Evolutionary conservation across 1,140 invertebrate genomes (phyloP).

Genomic region (Sycophila sp.): DNA sequence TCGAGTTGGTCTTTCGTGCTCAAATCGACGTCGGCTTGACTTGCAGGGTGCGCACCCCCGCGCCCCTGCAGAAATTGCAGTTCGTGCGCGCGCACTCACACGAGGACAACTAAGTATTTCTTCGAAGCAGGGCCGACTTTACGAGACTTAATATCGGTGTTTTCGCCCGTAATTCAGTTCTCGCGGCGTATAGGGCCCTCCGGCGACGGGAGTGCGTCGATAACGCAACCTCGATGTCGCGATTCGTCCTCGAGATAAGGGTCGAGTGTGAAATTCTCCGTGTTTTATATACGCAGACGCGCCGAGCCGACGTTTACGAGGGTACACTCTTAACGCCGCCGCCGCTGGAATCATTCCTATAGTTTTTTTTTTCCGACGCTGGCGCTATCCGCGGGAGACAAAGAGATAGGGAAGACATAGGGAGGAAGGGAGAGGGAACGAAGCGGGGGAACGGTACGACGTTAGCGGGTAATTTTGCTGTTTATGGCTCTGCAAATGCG

Average conservation of each 20-base stretch:
- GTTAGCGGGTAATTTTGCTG: not conserved
- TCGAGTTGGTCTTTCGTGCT: conserved; percentile 5
- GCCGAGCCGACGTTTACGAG: too few relatives aligned
- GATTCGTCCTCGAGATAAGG: conserved; percentile 46
- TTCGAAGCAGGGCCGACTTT: conserved; percentile 55
- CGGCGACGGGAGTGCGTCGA: too few relatives aligned
- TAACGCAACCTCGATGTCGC: conserved; percentile 48
- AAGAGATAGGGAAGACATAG: too few relatives aligned
- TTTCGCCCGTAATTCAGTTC: conserved; percentile 54
- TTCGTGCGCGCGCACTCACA: conserved; percentile 48
- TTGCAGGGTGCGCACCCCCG: conserved; percentile 11
- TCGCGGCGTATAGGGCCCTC: too few relatives aligned
- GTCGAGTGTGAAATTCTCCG: conserved; percentile 49
- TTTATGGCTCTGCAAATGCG: too few relatives aligned
- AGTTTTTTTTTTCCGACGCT: too few relatives aligned
- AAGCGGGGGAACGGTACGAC: too few relatives aligned
- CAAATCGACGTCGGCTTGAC: conserved; percentile 14
- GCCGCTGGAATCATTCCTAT: not conserved
- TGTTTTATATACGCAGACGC: not conserved
- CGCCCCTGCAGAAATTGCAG: conserved; percentile 52
- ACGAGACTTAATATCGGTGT: conserved; percentile 63
- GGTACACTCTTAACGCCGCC: not conserved
- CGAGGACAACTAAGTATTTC: conserved; percentile 55
- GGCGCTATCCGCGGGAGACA: too few relatives aligned
- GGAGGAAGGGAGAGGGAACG: too few relatives aligned